Evolutionary conservation across 1,140 invertebrate genomes (phyloP), one percentile per base, ranked within the genome.

Genomic region (Zelostemma sp.): DNA sequence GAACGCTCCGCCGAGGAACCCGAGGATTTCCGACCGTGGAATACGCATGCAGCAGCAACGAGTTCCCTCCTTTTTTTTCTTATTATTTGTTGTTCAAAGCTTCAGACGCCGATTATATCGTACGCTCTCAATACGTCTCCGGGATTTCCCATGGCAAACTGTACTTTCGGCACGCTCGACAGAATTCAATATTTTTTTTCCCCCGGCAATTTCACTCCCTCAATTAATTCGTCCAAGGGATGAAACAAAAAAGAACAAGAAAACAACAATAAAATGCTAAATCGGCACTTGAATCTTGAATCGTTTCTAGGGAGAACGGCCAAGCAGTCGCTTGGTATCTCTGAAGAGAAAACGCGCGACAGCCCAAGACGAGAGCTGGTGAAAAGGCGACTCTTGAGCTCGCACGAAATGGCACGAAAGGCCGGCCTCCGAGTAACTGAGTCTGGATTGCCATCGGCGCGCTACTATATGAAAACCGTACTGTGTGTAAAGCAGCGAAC

Each of bases 381-480:
- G 35, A 33, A 55, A 68, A 58, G 69, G 56, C 65, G 68, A 75
- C 72, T 63, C 61, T 66, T 45, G 58, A 77, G 58, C 76, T 80
- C 72, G 33, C 33, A n/a, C 33, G 25, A 28, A 28, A 28, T n/a
- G 25, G 80, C 74, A 80, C 81, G 75, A 78, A 78, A 83, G 79
- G 81, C 81, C 82, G 80, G 80, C 74, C 77, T 78, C 79, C 81
- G 80, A 75, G 81, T 83, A 82, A 84, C 82, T 83, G 82, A 84
- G 78, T 82, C 79, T 78, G 79, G 76, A 80, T 73, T 75, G 79
- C 77, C 78, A 75, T 75, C 74, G 74, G 76, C 78, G 76, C 79
- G 71, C 79, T 79, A 76, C 80, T 84, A 84, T 84, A 84, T 84
- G 83, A 83, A 84, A 84, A 84, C 81, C 81, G 82, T 82, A 81